Conservation (phyloP, 2,888 invertebrate genomes). For the Pilophorus perplexus region DNA sequence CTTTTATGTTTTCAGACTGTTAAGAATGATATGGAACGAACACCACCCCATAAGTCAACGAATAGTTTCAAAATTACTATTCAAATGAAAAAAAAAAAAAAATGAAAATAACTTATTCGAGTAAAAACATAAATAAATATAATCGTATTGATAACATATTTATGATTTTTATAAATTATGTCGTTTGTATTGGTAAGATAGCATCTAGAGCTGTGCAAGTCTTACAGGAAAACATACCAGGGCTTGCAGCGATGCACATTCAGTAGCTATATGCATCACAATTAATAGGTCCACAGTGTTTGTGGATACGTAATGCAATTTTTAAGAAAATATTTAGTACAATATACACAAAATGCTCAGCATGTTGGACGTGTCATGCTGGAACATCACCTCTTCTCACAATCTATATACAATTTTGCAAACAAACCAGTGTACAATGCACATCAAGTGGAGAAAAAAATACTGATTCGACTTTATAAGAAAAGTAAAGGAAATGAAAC, state of each 20-base stretch:
- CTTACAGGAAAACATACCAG: constrained; percentile 39
- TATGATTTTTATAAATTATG: constrained; percentile 37
- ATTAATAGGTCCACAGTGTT: constrained; percentile 26
- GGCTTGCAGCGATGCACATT: constrained; percentile 37
- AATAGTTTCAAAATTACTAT: constrained; percentile 37
- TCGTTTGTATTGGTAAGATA: constrained; percentile 40
- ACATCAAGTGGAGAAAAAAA: constrained; percentile 20
- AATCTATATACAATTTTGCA: constrained; percentile 32
- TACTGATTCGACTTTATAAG: constrained; percentile 14
- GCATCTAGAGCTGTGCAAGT: constrained; percentile 42
- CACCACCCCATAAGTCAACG: constrained; percentile 38
- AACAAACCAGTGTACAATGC: constrained; percentile 29
- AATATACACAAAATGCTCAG: constrained; percentile 45
- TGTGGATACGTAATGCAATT: constrained; percentile 34
- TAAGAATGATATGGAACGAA: constrained; percentile 38
- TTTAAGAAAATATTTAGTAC: constrained; percentile 46
- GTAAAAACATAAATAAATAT: constrained; percentile 42
- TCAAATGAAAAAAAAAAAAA: constrained; percentile 36
- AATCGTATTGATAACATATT: constrained; percentile 37
- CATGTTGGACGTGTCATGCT: constrained; percentile 40
- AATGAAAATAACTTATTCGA: constrained; percentile 39
- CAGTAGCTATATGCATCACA: constrained; percentile 36
- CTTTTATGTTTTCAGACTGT: constrained; percentile 29
- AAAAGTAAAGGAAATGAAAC: constrained; percentile 8
- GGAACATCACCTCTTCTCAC: constrained; percentile 23